Evolutionary conservation across 2,888 invertebrate genomes (phyloP).

Genomic region (Morpho helenor): DNA sequence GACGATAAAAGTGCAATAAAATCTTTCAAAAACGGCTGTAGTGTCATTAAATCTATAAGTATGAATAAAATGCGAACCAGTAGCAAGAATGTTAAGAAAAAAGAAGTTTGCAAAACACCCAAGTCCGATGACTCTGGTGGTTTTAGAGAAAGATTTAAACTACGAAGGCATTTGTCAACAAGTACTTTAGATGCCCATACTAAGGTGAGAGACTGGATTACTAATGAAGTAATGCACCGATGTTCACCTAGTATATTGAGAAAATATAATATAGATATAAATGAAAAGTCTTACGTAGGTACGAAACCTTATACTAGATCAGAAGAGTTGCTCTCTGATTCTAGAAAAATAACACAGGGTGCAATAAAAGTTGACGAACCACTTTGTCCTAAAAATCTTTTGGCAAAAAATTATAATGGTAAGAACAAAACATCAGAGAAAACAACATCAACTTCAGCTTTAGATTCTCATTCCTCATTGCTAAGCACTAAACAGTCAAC

Average conservation of each 20-base stretch:
- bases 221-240: conserved; percentile 86
- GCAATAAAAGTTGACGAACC: conserved; percentile 37
- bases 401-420: conserved; percentile 42
- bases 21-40: conserved; percentile 76
- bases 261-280: conserved; percentile 65
- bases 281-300: conserved; percentile 45
- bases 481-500: conserved; percentile 54
- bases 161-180: conserved; percentile 85
- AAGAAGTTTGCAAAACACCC: conserved; percentile 76
- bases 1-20: conserved; percentile 66
- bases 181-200: conserved; percentile 92
- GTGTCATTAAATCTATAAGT: conserved; percentile 78
- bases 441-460: conserved; percentile 67
- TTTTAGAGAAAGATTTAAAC: conserved; percentile 80
- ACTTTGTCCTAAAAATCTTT: conserved; percentile 37
- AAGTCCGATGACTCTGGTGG: conserved; percentile 78
- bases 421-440: conserved; percentile 65
- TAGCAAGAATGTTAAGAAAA: conserved; percentile 75
- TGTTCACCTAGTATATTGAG: conserved; percentile 83
- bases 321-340: conserved; percentile 64
- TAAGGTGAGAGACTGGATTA: conserved; percentile 93
- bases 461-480: conserved; percentile 67
- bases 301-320: conserved; percentile 65
- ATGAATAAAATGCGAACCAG: conserved; percentile 67
- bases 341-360: conserved; percentile 45